phyloP scores from a whole-genome alignment of 2,113 vertebrate species.

The Jacana jacana region DNA sequence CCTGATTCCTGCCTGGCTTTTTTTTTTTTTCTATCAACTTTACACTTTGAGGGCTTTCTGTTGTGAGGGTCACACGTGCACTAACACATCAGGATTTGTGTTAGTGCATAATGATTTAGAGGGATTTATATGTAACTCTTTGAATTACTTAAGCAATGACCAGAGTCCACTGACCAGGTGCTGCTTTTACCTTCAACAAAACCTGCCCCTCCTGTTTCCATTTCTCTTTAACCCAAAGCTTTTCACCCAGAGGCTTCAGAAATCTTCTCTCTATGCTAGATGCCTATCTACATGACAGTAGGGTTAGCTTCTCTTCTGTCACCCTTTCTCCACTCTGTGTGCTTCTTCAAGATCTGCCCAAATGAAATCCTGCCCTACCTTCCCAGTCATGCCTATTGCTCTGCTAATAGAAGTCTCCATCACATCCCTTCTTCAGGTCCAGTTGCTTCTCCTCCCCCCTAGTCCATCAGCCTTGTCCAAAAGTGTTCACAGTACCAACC shows the following conservation, averaged over 20 bases:
- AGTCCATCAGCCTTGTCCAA: neutral
- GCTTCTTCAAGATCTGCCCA: neutral
- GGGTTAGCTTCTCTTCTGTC: neutral
- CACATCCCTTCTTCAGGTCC: neutral
- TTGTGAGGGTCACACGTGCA: no score
- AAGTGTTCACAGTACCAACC: neutral
- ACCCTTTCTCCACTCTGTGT: fast-evolving
- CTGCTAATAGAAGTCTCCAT: neutral
- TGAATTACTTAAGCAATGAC: neutral
- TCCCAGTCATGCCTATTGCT: neutral
- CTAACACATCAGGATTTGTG: neutral
- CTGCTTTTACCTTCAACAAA: neutral
- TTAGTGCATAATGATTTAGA: neutral
- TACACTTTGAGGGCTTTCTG: neutral
- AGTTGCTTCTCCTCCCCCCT: neutral
- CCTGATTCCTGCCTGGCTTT: neutral
- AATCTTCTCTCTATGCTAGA: neutral
- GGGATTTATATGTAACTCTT: neutral
- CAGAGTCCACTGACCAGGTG: neutral
- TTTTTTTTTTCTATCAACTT: neutral
- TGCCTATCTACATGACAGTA: neutral
- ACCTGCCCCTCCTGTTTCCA: neutral
- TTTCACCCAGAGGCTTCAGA: neutral
- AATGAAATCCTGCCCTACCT: neutral
- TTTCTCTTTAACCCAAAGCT: neutral